phyloP scores from a whole-genome alignment of 2,888 invertebrate species.

The Pseudolycoriella hygida region DNA sequence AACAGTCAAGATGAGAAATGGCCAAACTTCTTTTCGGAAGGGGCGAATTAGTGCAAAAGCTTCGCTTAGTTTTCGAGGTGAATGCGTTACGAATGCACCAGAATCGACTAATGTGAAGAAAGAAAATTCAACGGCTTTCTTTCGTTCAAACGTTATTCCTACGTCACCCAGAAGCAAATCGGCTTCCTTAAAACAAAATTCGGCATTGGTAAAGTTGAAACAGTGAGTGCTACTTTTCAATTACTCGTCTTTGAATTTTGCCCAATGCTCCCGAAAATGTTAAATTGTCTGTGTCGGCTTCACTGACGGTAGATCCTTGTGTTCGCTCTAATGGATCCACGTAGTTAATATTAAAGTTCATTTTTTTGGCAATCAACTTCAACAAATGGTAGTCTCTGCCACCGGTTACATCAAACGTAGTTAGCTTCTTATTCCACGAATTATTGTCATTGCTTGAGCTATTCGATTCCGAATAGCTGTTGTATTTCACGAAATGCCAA shows the following conservation, averaged over 20 bases:
- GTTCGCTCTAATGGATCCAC: constrained; percentile 56
- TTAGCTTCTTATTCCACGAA: constrained; percentile 32
- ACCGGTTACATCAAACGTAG: constrained; percentile 21
- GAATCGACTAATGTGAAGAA: constrained; percentile 60
- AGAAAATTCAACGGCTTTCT: constrained; percentile 55
- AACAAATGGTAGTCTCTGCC: constrained; percentile 56
- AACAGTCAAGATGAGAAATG: constrained; percentile 44
- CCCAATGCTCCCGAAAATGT: constrained; percentile 56
- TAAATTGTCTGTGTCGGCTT: constrained; percentile 38
- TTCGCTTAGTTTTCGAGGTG: constrained; percentile 53
- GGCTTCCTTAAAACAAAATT: constrained; percentile 33
- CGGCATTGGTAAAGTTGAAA: constrained; percentile 8
- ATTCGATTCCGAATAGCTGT: constrained; percentile 26
- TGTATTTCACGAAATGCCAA: constrained; percentile 55
- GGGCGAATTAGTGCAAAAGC: constrained; percentile 55
- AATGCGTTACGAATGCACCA: constrained; percentile 58
- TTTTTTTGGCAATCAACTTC: constrained; percentile 39
- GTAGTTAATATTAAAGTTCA: constrained; percentile 55
- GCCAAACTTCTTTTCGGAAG: constrained; percentile 61
- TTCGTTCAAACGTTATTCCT: constrained; percentile 52
- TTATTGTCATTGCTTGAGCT: constrained; percentile 7
- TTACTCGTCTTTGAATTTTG: constrained; percentile 47
- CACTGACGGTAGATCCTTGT: constrained; percentile 38
- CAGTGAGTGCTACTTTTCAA: no score
- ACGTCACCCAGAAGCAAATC: constrained; percentile 61